These are phyloP conservation scores for Stenichneumon culpator DNA, from an alignment of 2,888 invertebrate species.

Conservation along the genomic window DNA sequence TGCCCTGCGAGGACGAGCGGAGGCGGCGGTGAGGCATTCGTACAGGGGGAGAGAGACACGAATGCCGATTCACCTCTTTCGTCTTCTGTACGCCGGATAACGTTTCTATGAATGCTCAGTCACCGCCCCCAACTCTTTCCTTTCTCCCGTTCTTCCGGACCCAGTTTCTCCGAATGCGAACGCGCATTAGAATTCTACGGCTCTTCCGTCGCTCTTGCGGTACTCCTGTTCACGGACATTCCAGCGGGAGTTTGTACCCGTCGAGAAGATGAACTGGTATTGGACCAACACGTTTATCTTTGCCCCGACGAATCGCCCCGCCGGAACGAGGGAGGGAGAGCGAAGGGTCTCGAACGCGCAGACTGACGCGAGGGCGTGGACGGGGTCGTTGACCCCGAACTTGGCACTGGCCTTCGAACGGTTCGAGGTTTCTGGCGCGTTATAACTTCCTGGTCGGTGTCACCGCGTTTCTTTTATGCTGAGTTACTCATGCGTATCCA, in stretches of 20 bases:
- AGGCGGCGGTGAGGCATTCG: conserved; percentile 65
- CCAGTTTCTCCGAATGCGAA: conserved; percentile 38
- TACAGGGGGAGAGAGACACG: conserved; percentile 72
- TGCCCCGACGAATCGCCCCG: not conserved
- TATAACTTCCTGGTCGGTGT: conserved; percentile 82
- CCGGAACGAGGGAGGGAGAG: not conserved
- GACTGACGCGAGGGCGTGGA: not conserved
- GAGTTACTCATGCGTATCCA: conserved; percentile 78
- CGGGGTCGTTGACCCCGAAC: not conserved
- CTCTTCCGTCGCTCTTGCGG: not conserved
- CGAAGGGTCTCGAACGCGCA: not conserved
- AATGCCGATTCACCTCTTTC: conserved; percentile 83
- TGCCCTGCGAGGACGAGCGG: conserved; percentile 49
- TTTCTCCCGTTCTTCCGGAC: conserved; percentile 65
- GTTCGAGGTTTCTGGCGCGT: conserved; percentile 63
- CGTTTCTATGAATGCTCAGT: conserved; percentile 85
- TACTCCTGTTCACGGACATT: not conserved
- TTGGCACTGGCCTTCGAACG: not conserved
- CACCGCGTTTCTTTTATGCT: conserved; percentile 83
- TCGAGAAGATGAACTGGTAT: not conserved
- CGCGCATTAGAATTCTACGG: conserved; percentile 5
- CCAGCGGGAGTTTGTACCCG: not conserved
- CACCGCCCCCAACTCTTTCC: conserved; percentile 81
- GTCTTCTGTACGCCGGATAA: conserved; percentile 78
- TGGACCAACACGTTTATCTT: not conserved